Base-by-base conservation (phyloP, 2,888 invertebrate species). In the Xylophagus ater region DNA sequence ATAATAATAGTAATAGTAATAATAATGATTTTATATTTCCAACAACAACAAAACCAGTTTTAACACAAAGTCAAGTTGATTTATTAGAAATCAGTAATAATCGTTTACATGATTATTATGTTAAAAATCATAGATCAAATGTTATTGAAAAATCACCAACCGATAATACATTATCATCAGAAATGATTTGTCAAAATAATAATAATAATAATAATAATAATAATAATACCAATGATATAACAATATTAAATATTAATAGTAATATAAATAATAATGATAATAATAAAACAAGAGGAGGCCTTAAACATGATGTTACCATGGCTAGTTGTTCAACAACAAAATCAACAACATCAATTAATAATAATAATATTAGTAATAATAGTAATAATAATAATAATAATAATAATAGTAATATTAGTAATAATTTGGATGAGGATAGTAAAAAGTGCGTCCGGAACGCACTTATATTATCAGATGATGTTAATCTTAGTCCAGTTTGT, bases 401-500 rank as follows among this genome's bases (percentile, higher is more conserved):
- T 40, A 38, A 20, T 29, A 19, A 25, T 26, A 10, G 4, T 20
- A 26, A 10, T 14, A 26, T 18, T 15, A 9, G 2, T 8, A 34
- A 15, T 15, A 34, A 31, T 35, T n/a, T n/a, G n/a, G 34, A 45
- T 20, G 36, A 33, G 25, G 35, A 34, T 47, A 28, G 37, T 44
- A 49, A 43, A 41, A 50, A 46, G 45, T 47, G 51, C 44, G 50
- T 51, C 41, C 53, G 75, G 51, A 77, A 80, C 62, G 80, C 81
- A 18, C 65, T 87, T 47, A 75, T 86, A n/a, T n/a, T n/a, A 45
- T 75, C 78, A 43, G 81, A 82, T 29, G 32, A 33, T 65, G 81
- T 83, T 57, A 83, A 82, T 65, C 76, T 82, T 57, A 83, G 56
- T 49, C 56, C 56, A 33, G 48, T 47, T 35, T 45, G 51, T 32